These are phyloP conservation scores for Habroteleia sp. DNA, from an alignment of 2,888 invertebrate genomes.

Conservation along the genomic window DNA sequence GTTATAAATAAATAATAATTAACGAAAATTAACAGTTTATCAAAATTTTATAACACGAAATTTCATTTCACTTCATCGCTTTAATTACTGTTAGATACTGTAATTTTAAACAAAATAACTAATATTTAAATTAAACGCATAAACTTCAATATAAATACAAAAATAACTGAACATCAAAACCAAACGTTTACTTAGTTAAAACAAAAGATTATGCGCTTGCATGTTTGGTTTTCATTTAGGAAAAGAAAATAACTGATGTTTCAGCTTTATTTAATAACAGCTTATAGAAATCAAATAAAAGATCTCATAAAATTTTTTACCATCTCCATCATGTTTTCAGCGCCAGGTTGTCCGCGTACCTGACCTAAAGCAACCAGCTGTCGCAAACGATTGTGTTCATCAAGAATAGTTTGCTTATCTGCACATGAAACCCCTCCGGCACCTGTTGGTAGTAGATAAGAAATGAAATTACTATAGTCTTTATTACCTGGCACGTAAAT, in stretches of 20 bases:
- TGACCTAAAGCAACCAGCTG: slow-evolving; percentile 90
- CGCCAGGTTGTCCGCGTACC: slow-evolving; percentile 89
- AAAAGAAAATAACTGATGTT: not conserved
- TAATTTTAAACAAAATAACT: no score
- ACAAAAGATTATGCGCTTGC: no score
- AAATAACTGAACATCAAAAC: no score
- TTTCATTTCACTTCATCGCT: no score
- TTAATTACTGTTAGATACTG: no score
- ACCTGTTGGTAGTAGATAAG: slow-evolving; percentile 80
- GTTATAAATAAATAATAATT: no score
- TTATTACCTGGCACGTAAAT: slow-evolving; percentile 45
- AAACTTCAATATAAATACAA: no score
- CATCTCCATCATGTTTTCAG: slow-evolving; percentile 94
- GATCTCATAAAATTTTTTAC: slow-evolving; percentile 81
- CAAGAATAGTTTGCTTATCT: slow-evolving; percentile 89
- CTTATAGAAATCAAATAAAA: slow-evolving; percentile 2
- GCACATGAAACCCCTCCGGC: slow-evolving; percentile 86
- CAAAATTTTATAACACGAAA: no score
- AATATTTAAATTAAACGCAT: no score
- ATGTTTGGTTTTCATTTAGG: no score
- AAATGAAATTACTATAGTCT: slow-evolving; percentile 56
- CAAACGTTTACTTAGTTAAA: no score
- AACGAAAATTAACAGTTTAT: no score
- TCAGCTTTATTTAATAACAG: slow-evolving; percentile 4
- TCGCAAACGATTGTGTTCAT: slow-evolving; percentile 90